Evolutionary conservation across 2,113 vertebrate species (phyloP), one percentile per base, ranked within the genome.

Genomic region (Macrotis lagotis): DNA sequence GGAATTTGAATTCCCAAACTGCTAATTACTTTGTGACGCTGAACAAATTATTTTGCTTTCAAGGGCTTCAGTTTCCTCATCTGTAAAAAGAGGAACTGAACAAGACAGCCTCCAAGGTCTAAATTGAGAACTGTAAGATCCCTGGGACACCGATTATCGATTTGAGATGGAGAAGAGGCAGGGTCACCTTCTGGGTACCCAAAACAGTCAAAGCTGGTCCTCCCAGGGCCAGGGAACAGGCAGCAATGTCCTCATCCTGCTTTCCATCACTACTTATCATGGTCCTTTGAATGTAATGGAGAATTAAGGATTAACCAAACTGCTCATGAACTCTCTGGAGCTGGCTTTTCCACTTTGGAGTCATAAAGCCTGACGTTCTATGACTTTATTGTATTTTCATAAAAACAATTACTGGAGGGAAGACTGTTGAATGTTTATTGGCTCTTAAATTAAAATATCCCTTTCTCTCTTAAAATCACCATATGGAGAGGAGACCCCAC

Each of bases 301-400:
- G 91, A 92, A 89, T 95, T 59, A 94, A 52, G 96, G 96, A 52
- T 48, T 0, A 2, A 74, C 47, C 16, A 5, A 0, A 94, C 91
- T 95, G 49, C 91, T 92, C 0, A 8, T 95, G 95, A 94, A 51
- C 89, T 94, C 91, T 92, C 0, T 37, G 7, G 44, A 37, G 48
- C 66, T 66, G 22, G 48, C 8, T 50, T 48, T 31, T 22, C 25
- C 51, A 91, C 96, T 88, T 8, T 16, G 91, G 90, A 96, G 91
- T 0, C 53, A 91, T 91, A 74, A 48, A 31, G 19, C 2, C 48
- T 44, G 12, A 90, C 37, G 89, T 2, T 0, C 5, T 0, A 12
- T 92, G n/a, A 2, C 93, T 97, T 97, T 95, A 94, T 88, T 91
- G 93, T 90, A 3, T 91, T 94, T 92, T 89, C 91, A 96, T 51